Conservation (phyloP, 2,797 vertebrate species). For the Dendrocincla tyrannina region DNA sequence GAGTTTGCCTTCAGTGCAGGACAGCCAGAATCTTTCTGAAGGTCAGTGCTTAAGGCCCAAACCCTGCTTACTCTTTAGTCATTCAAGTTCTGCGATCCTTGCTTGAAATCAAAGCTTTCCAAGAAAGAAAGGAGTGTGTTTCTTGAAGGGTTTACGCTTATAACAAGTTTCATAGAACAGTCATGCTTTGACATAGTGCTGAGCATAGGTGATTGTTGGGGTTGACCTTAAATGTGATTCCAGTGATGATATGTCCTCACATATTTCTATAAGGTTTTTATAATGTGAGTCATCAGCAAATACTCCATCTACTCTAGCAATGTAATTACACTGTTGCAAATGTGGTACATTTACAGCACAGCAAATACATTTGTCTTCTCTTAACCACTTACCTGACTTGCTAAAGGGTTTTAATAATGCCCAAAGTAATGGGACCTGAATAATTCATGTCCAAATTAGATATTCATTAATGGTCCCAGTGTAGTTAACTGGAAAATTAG, state of each 20-base stretch:
- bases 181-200: not conserved
- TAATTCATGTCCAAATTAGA: conserved; percentile 60
- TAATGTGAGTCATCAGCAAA: conserved; percentile 5
- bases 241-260: not conserved
- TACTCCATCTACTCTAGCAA: not conserved
- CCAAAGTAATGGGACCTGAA: conserved; percentile 27
- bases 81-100: not conserved
- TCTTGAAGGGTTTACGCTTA: not conserved
- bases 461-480: conserved; percentile 17
- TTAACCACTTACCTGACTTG: conserved; percentile 28
- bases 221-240: not conserved
- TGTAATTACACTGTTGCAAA: conserved; percentile 5
- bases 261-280: conserved; percentile 7
- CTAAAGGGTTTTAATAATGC: conserved; percentile 37
- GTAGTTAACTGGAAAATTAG: conserved; percentile 48
- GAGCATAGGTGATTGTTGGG: not conserved
- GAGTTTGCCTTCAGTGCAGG: not conserved
- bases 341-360: not conserved
- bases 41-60: not conserved
- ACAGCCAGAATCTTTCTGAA: not conserved
- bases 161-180: not conserved
- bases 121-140: not conserved
- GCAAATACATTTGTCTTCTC: conserved; percentile 40
- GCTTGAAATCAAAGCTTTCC: not conserved
- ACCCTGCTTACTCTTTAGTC: not conserved